Conservation (phyloP, 2,888 invertebrate genomes). For the Aporophyla lueneburgensis region DNA sequence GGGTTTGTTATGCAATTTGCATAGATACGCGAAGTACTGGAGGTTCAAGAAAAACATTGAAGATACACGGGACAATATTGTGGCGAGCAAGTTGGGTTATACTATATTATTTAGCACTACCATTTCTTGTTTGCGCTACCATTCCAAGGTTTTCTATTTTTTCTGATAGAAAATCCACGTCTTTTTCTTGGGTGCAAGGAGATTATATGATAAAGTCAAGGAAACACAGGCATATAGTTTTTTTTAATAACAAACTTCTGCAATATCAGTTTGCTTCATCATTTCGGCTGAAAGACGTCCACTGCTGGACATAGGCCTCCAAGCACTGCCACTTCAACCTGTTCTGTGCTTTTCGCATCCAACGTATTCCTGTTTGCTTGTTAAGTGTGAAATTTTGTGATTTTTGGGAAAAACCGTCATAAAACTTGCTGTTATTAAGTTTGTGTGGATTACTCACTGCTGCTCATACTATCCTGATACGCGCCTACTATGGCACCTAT, state of each 20-base stretch:
- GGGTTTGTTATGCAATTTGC: slow-evolving; percentile 84
- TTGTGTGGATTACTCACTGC: no score
- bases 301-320: no score
- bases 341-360: no score
- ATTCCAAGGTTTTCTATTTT: neutral
- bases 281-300: no score
- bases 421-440: no score
- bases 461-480: no score
- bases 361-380: no score
- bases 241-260: neutral
- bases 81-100: slow-evolving; percentile 36
- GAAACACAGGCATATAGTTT: neutral
- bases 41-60: slow-evolving; percentile 77
- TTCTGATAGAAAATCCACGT: neutral
- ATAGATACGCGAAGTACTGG: slow-evolving; percentile 82
- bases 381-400: no score
- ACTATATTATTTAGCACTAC: neutral
- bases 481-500: no score
- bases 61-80: slow-evolving; percentile 59
- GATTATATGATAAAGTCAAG: neutral
- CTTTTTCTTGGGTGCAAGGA: neutral
- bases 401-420: no score
- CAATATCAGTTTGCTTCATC: no score
- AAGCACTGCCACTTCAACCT: no score
- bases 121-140: neutral